Conservation (phyloP, 2,113 vertebrate species). For the Callopanchax toddi region DNA sequence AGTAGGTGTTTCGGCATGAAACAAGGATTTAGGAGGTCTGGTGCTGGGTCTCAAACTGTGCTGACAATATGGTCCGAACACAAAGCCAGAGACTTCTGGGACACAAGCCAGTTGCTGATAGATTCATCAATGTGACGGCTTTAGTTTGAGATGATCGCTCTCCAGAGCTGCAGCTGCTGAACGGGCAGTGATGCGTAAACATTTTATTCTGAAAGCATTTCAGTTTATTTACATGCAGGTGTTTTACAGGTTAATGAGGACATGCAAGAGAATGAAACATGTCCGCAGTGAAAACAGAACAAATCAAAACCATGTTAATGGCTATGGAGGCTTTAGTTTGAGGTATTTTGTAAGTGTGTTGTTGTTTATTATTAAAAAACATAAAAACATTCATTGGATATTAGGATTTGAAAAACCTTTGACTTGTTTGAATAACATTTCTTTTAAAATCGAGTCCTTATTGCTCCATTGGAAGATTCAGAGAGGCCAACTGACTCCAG, state of each 20-base stretch:
- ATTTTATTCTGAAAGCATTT: constrained; percentile 15
- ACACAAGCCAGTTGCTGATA: constrained; percentile 59
- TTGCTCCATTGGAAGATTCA: too few relatives aligned
- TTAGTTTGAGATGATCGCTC: constrained; percentile 50
- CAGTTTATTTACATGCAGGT: constrained; percentile 42
- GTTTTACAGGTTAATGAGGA: constrained; percentile 18
- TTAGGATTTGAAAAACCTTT: too few relatives aligned
- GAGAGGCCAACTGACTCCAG: too few relatives aligned
- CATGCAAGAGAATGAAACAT: not conserved
- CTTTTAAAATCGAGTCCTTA: too few relatives aligned
- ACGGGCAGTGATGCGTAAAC: constrained; percentile 18
- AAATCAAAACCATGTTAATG: constrained; percentile 8
- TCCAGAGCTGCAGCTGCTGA: constrained; percentile 51
- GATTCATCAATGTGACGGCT: constrained; percentile 61
- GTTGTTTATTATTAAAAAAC: not conserved
- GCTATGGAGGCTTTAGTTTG: too few relatives aligned
- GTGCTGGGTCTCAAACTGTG: constrained; percentile 58
- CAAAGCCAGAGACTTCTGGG: constrained; percentile 57
- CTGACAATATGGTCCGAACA: constrained; percentile 59
- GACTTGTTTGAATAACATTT: too few relatives aligned
- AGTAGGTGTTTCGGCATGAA: constrained; percentile 43
- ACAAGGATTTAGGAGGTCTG: constrained; percentile 42
- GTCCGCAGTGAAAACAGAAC: not conserved
- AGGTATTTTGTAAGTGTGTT: too few relatives aligned
- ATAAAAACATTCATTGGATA: too few relatives aligned